A percentile compares a stretch with the other conserved stretches of the same genome.
Evolutionary conservation across 2,797 vertebrate genomes (phyloP).

Genomic region (Discoglossus pictus): DNA sequence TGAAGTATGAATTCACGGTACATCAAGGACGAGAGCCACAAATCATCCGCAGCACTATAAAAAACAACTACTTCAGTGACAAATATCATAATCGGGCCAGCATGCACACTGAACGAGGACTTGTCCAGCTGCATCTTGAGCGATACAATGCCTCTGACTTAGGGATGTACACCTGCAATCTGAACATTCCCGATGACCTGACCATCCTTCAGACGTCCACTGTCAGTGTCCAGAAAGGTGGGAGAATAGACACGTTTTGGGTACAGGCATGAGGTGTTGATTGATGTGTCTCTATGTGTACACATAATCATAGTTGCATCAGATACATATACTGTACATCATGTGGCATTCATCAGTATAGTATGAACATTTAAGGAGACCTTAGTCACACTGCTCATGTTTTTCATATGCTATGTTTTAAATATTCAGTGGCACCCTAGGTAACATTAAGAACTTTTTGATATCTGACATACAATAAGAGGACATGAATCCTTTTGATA

Average conservation of each 20-base stretch:
- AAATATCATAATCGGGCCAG: slow-evolving; percentile 45
- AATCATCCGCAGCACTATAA: slow-evolving; percentile 37
- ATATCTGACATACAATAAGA: no score
- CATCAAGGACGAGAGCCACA: slow-evolving; percentile 32
- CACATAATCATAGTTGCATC: no score
- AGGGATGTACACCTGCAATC: slow-evolving; percentile 30
- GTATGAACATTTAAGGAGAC: no score
- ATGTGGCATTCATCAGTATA: no score
- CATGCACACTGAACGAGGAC: background rate
- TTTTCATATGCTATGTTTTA: no score
- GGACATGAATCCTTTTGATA: no score
- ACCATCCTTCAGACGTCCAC: slow-evolving; percentile 35
- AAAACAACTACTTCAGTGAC: slow-evolving; percentile 35
- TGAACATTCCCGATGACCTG: slow-evolving; percentile 35
- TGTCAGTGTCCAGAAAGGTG: slow-evolving; percentile 40
- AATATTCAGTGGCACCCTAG: no score
- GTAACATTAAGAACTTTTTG: no score
- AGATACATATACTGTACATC: no score
- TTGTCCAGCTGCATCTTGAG: slow-evolving; percentile 41
- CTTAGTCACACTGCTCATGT: no score
- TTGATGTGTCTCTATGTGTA: no score
- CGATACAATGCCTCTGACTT: slow-evolving; percentile 42
- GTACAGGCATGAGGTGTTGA: no score
- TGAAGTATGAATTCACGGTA: slow-evolving; percentile 39
- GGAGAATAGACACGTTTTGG: background rate